Conservation (phyloP, 2,113 vertebrate genomes). For the Cavia porcellus region DNA sequence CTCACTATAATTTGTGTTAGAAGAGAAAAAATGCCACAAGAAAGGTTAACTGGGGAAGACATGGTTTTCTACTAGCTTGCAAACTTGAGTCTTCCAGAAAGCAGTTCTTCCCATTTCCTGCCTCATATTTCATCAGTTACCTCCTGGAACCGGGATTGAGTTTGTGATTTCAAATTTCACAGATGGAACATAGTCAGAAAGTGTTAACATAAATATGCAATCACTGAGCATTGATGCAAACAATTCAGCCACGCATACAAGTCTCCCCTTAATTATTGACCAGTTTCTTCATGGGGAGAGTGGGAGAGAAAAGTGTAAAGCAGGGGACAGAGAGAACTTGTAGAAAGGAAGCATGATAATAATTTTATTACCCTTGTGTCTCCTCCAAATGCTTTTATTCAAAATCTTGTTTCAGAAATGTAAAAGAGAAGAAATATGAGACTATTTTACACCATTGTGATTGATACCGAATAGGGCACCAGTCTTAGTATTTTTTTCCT, state of each 20-base stretch:
- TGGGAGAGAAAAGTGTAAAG: not conserved
- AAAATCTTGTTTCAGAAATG: not conserved
- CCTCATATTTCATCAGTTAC: conserved; percentile 71
- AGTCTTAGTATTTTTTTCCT: not conserved
- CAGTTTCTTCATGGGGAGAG: not conserved
- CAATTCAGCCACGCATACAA: conserved; percentile 53
- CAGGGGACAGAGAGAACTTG: not conserved
- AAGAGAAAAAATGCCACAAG: conserved; percentile 55
- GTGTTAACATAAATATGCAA: conserved; percentile 66
- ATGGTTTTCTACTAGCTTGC: conserved; percentile 57
- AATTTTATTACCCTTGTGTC: conserved; percentile 17
- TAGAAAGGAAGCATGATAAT: not conserved
- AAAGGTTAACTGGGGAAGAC: conserved; percentile 68
- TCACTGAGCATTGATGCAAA: conserved; percentile 44
- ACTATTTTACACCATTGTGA: not conserved
- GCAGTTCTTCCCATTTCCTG: conserved; percentile 49
- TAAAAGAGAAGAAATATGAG: conserved; percentile 16
- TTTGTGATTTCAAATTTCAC: conserved; percentile 72
- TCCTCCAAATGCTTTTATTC: not conserved
- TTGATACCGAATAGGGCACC: not conserved
- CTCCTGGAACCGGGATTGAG: conserved; percentile 56
- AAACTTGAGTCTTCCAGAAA: conserved; percentile 76
- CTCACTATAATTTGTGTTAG: conserved; percentile 47
- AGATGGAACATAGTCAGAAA: conserved; percentile 73
- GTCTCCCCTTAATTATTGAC: conserved; percentile 38